Conservation (phyloP, 2,797 vertebrate genomes). For the Rhinoraja longicauda region DNA sequence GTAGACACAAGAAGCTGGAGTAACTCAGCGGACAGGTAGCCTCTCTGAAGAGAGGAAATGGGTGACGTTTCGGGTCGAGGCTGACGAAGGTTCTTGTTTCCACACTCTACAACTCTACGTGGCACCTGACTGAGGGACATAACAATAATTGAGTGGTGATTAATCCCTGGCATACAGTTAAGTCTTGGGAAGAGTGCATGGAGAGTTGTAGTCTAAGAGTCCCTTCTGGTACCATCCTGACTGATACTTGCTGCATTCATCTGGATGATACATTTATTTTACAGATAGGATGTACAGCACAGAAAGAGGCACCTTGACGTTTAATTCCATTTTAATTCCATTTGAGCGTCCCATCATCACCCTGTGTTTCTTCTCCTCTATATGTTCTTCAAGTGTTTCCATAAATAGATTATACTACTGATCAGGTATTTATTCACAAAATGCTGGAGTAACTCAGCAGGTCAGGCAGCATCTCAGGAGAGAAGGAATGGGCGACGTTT, state of each 20-base stretch:
- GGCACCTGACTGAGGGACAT: not conserved
- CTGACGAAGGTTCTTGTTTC: no score
- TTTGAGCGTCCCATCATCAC: not conserved
- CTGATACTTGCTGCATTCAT: not conserved
- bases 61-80: no score
- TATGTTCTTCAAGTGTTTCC: not conserved
- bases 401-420: not conserved
- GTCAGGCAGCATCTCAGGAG: no score
- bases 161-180: not conserved
- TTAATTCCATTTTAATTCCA: not conserved
- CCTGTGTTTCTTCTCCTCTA: not conserved
- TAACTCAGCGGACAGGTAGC: no score
- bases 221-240: not conserved
- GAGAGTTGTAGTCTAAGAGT: not conserved
- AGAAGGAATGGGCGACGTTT: no score
- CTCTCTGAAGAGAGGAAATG: no score
- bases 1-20: no score
- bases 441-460: no score
- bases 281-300: not conserved
- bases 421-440: no score
- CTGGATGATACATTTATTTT: not conserved
- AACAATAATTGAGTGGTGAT: not conserved
- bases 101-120: no score
- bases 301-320: no score
- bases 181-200: not conserved